phyloP scores from a whole-genome alignment of 2,797 vertebrate species.

The Amniataba percoides region DNA sequence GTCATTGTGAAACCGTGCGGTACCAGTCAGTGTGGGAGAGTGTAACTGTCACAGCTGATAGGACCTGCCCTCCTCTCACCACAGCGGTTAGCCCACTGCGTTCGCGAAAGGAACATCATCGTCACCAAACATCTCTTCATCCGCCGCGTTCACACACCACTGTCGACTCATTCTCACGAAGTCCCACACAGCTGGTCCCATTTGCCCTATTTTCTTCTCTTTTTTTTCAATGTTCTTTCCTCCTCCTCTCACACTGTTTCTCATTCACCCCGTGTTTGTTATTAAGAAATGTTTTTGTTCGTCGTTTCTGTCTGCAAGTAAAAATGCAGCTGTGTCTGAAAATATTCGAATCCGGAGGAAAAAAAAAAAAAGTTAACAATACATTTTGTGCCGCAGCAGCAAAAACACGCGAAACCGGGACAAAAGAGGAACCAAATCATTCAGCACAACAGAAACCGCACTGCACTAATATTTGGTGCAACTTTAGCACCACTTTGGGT shows the following conservation, averaged over 20 bases:
- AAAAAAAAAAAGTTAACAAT: background rate
- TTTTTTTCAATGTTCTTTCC: too few species aligned
- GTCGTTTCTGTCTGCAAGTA: slow-evolving; percentile 16
- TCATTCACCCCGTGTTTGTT: slow-evolving; percentile 16
- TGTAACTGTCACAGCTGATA: slow-evolving; percentile 74
- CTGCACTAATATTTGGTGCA: background rate
- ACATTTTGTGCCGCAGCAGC: background rate
- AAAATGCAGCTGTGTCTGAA: slow-evolving; percentile 29
- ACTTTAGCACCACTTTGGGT: background rate
- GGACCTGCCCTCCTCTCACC: slow-evolving; percentile 48
- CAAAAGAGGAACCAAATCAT: slow-evolving; percentile 5
- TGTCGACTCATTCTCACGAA: slow-evolving; percentile 64
- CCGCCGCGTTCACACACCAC: slow-evolving; percentile 63
- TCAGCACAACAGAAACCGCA: background rate
- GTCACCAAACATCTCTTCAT: slow-evolving; percentile 63
- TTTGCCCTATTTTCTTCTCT: slow-evolving; percentile 38
- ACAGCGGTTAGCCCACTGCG: slow-evolving; percentile 60
- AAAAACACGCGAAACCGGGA: background rate
- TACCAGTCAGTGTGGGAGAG: slow-evolving; percentile 50
- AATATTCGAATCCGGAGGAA: slow-evolving; percentile 20
- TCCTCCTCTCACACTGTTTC: slow-evolving; percentile 21
- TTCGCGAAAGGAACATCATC: slow-evolving; percentile 65
- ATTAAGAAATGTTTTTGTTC: slow-evolving; percentile 21
- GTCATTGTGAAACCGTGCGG: slow-evolving; percentile 75
- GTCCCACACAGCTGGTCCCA: slow-evolving; percentile 59